Evolutionary conservation across 1,140 invertebrate genomes (phyloP), one percentile per base, ranked within the genome.

Genomic region (Ceratina australensis): DNA sequence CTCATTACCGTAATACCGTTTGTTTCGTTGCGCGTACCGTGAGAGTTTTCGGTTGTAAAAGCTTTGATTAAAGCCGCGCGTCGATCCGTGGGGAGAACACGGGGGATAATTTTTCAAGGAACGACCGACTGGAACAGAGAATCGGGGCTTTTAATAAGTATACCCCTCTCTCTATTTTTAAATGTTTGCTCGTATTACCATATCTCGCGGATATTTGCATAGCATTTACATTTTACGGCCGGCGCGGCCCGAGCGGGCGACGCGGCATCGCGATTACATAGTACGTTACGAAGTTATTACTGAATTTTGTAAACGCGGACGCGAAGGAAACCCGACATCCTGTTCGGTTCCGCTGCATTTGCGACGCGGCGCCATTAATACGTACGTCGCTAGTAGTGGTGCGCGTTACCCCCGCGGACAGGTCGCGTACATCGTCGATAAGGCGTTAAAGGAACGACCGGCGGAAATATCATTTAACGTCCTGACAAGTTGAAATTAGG

Each of bases 141-240:
- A 80, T 80, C 47, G 57, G 26, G 26, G 63, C 56, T 80, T 84
- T 77, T 80, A 80, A 84, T 76, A 84, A 83, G 78, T 73, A n/a
- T n/a, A 33, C 47, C 50, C 68, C 56, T 5, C 28, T 33, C 20
- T 50, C 72, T 81, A 84, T 84, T 83, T 84, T 84, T 84, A 80
- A 80, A 84, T 59, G 73, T 84, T 83, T 84, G 52, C 78, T 22
- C 54, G 78, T 61, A 80, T 84, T 84, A 84, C 72, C 82, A 84
- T 83, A 84, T 60, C 66, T 59, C 64, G 3, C 13, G 49, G 42
- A 33, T 54, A 84, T 84, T 84, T 84, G 81, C 83, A 84, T 84
- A 33, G 61, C 68, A 84, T 84, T 84, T 84, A 72, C 83, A 84
- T 83, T 73, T 84, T 84, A 80, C 56, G 59, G 49, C 57, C 52